These are phyloP conservation scores for Teleiodes luculella DNA, from an alignment of 2,888 invertebrate species.

Conservation along the genomic window DNA sequence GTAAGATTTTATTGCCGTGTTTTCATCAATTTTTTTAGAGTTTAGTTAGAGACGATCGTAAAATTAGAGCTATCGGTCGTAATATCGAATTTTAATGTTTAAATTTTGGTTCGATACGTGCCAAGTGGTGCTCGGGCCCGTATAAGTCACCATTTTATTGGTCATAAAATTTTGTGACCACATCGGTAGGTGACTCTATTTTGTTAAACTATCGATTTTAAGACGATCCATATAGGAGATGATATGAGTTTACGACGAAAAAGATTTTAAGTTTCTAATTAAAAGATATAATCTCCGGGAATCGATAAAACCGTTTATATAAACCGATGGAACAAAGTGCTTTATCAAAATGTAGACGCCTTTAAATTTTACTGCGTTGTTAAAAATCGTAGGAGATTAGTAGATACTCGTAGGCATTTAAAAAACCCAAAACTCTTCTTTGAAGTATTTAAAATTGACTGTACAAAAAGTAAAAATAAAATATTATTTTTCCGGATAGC, in stretches of 20 bases:
- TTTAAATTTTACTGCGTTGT: slow-evolving; percentile 13
- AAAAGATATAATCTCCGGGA: slow-evolving; percentile 23
- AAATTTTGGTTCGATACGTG: slow-evolving; percentile 56
- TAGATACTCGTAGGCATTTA: no score
- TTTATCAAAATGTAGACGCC: slow-evolving; percentile 17
- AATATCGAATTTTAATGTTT: slow-evolving; percentile 69
- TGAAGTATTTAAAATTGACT: no score
- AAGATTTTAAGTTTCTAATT: slow-evolving; percentile 30
- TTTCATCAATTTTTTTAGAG: slow-evolving; percentile 54
- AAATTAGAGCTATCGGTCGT: slow-evolving; percentile 73
- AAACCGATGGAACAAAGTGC: slow-evolving; percentile 10
- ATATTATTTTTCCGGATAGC: no score
- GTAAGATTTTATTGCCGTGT: slow-evolving; percentile 48
- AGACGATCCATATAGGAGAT: slow-evolving; percentile 36
- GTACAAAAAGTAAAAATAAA: no score
- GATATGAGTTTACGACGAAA: slow-evolving; percentile 43
- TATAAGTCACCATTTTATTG: slow-evolving; percentile 74
- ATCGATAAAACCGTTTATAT: slow-evolving; percentile 3
- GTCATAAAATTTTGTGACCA: slow-evolving; percentile 69
- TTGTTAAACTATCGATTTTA: slow-evolving; percentile 51
- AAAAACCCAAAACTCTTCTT: no score
- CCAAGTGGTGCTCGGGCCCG: slow-evolving; percentile 46
- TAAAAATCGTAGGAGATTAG: slow-evolving; percentile 3
- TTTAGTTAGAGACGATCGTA: slow-evolving; percentile 66
- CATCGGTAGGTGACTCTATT: slow-evolving; percentile 53